phyloP scores from a whole-genome alignment of 1,140 invertebrate genomes.

The Sitophilus oryzae region DNA sequence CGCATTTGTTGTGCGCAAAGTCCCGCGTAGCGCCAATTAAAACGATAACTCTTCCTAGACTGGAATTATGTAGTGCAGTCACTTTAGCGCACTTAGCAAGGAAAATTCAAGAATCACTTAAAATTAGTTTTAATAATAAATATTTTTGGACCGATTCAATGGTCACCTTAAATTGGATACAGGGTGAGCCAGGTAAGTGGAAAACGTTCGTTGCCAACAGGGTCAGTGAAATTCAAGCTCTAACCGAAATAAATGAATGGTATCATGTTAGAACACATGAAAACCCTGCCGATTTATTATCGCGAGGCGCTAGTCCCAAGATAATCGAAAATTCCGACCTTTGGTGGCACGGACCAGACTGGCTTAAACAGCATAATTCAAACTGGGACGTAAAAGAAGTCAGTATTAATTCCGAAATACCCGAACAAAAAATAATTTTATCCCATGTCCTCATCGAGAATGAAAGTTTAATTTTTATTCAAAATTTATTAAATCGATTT shows the following conservation, averaged over 20 bases:
- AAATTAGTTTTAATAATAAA: slow-evolving; percentile 2
- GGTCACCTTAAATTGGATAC: slow-evolving; percentile 9
- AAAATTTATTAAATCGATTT: no score
- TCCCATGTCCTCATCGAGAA: neutral
- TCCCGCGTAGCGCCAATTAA: slow-evolving; percentile 35
- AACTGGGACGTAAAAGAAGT: no score
- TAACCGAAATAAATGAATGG: no score
- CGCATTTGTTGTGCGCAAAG: slow-evolving; percentile 29
- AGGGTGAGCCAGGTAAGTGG: no score
- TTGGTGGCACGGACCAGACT: slow-evolving; percentile 22
- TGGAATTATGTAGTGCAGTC: slow-evolving; percentile 35
- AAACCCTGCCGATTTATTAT: slow-evolving; percentile 21
- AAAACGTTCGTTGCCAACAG: no score
- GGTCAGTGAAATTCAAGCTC: no score
- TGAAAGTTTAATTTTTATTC: no score
- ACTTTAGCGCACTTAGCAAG: no score
- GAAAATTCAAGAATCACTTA: neutral
- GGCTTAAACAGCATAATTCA: slow-evolving; percentile 13
- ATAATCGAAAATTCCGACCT: slow-evolving; percentile 7
- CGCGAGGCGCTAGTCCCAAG: neutral
- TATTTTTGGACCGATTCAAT: slow-evolving; percentile 15
- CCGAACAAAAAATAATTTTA: neutral
- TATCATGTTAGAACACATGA: slow-evolving; percentile 7
- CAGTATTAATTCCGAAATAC: neutral
- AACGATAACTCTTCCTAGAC: slow-evolving; percentile 28